Evolutionary conservation across 2,113 vertebrate genomes (phyloP).

Genomic region (Nanorana parkeri): DNA sequence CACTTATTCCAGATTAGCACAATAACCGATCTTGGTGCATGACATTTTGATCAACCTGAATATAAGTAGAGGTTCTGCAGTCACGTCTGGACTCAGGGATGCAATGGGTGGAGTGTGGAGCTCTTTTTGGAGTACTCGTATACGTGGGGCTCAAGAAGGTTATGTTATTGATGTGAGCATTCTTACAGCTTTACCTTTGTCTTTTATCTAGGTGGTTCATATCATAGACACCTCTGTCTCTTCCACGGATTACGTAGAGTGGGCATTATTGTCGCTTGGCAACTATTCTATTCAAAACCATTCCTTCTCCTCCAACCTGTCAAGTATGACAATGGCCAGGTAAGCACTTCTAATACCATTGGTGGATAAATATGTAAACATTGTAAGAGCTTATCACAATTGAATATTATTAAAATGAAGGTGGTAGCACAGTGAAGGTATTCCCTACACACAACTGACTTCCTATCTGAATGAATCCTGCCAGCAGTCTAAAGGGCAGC

Average conservation of each 20-base stretch:
- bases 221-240: conserved; percentile 33
- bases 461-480: too few relatives aligned
- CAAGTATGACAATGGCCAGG: conserved; percentile 36
- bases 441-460: too few relatives aligned
- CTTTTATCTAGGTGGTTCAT: conserved; percentile 39
- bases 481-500: too few relatives aligned
- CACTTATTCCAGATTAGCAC: too few relatives aligned
- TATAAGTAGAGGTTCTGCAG: too few relatives aligned
- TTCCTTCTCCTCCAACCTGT: conserved; percentile 10
- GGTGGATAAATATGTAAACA: not conserved
- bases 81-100: too few relatives aligned
- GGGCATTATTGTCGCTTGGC: conserved; percentile 30
- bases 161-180: too few relatives aligned
- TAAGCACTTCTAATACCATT: not conserved
- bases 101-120: too few relatives aligned
- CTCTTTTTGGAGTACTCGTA: too few relatives aligned
- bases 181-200: not conserved
- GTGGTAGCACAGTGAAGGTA: not conserved
- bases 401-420: not conserved
- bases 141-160: too few relatives aligned
- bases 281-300: not conserved
- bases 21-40: too few relatives aligned
- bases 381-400: not conserved
- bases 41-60: too few relatives aligned
- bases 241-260: conserved; percentile 50